phyloP scores from a whole-genome alignment of 2,888 invertebrate genomes.

The Sisyra nigra region DNA sequence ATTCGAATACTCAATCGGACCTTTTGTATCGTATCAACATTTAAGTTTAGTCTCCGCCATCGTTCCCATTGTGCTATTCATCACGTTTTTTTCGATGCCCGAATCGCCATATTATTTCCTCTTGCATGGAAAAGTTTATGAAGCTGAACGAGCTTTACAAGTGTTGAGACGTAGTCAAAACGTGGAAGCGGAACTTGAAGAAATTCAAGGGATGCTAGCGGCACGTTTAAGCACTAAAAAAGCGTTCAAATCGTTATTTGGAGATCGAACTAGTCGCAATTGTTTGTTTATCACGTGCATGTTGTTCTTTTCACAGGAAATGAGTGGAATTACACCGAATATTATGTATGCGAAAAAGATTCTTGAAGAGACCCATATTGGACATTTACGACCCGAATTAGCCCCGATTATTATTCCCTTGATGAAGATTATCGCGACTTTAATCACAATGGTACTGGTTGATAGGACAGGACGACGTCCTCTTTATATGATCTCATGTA shows the following conservation, averaged over 20 bases:
- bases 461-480: conserved; percentile 7
- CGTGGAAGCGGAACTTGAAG: background rate
- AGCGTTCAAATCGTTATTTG: background rate
- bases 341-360: conserved; percentile 8
- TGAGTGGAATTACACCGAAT: conserved; percentile 8
- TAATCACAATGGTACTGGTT: conserved; percentile 5
- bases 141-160: background rate
- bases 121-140: background rate
- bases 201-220: conserved; percentile 4
- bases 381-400: background rate
- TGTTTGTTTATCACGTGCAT: conserved; percentile 3
- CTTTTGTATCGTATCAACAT: conserved; percentile 2
- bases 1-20: conserved; percentile 7
- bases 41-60: conserved; percentile 2
- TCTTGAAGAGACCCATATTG: background rate
- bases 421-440: conserved; percentile 6
- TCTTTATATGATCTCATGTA: conserved; percentile 3
- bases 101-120: conserved; percentile 7
- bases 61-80: conserved; percentile 3
- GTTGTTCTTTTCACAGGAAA: conserved; percentile 4
- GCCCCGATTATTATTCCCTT: conserved; percentile 2
- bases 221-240: background rate
- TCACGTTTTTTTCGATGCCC: conserved; percentile 6
- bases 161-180: conserved; percentile 1
- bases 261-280: background rate